These are phyloP conservation scores for Varecia variegata DNA, from an alignment of 2,797 vertebrate genomes.

Conservation along the genomic window DNA sequence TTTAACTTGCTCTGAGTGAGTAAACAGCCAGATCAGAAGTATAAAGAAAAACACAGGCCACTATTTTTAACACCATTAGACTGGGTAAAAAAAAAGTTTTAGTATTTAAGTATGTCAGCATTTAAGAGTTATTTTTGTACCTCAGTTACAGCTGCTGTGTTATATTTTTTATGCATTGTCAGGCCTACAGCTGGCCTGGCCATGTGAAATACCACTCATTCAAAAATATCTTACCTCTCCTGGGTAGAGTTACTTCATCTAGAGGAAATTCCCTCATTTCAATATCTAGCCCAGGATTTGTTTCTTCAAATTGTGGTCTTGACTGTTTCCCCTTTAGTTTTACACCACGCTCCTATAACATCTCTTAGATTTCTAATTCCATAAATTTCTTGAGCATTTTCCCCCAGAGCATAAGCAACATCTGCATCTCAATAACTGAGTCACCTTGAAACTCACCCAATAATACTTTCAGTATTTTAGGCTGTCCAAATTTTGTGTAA, in stretches of 20 bases:
- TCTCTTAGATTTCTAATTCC: slow-evolving; percentile 21
- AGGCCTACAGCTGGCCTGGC: background rate
- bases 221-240: background rate
- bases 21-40: background rate
- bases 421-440: background rate
- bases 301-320: background rate
- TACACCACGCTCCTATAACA: background rate
- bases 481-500: background rate
- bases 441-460: slow-evolving; percentile 1
- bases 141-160: background rate
- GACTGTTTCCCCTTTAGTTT: background rate
- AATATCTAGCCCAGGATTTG: background rate
- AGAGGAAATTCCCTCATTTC: background rate
- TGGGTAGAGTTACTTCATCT: background rate
- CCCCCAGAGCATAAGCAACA: background rate
- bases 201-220: background rate
- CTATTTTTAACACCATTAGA: background rate
- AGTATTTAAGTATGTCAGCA: background rate
- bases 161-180: background rate
- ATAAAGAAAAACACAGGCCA: background rate
- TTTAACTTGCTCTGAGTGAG: background rate
- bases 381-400: slow-evolving; percentile 2
- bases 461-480: background rate
- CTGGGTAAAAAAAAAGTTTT: background rate
- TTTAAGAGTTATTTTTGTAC: background rate